Conservation (phyloP, 2,797 vertebrate genomes). For the Myotis myotis region DNA sequence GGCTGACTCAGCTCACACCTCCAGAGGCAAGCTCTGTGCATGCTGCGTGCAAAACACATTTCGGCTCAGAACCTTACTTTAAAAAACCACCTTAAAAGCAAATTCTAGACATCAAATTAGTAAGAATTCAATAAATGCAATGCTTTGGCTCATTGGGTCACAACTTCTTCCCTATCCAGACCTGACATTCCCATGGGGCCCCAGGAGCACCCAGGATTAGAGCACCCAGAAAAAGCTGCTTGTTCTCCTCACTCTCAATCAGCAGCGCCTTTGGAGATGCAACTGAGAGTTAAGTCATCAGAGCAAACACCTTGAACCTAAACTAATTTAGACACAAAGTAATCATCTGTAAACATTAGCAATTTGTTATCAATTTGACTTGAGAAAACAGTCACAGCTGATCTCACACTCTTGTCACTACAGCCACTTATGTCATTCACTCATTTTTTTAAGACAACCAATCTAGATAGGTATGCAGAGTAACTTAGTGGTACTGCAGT, state of each 20-base stretch:
- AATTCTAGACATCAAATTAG: not conserved
- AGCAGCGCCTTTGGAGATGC: not conserved
- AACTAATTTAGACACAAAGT: not conserved
- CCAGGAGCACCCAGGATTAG: not conserved
- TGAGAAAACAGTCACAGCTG: not conserved
- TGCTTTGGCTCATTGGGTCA: not conserved
- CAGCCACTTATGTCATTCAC: not conserved
- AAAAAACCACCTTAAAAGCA: not conserved
- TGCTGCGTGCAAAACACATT: not conserved
- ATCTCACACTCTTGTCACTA: not conserved
- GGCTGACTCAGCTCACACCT: not conserved
- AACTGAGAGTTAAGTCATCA: not conserved
- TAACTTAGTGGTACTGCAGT: not conserved
- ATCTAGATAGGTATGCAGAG: not conserved
- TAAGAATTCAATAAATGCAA: not conserved
- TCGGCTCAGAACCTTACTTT: not conserved
- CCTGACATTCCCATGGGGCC: not conserved
- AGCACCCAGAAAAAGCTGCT: not conserved
- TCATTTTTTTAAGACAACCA: not conserved
- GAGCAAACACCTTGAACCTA: not conserved
- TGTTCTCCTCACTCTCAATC: not conserved
- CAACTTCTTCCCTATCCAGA: not conserved
- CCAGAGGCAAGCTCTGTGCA: rapidly evolving
- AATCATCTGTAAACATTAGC: not conserved
- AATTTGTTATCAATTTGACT: not conserved